Conservation (phyloP, 2,888 invertebrate genomes). For the Nesidiocoris tenuis region DNA sequence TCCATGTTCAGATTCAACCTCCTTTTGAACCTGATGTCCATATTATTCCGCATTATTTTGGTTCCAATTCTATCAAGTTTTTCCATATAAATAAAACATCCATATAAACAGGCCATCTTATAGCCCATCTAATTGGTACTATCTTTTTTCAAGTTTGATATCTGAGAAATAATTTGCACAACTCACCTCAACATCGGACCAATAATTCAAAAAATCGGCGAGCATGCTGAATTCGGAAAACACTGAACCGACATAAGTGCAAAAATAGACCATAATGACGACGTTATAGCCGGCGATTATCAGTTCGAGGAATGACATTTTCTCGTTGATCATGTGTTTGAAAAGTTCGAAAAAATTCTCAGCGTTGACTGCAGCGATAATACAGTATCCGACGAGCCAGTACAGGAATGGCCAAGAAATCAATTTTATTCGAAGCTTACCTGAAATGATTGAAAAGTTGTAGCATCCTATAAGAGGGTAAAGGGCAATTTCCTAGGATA, state of each 20-base stretch:
- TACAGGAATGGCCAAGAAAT: neutral
- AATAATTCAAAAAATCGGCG: neutral
- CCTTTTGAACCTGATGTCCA: too few relatives aligned
- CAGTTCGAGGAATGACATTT: neutral
- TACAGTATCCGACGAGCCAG: neutral
- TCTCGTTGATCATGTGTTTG: neutral
- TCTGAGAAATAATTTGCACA: neutral
- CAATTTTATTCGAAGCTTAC: conserved; percentile 1
- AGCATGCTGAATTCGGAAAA: neutral
- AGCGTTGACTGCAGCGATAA: neutral
- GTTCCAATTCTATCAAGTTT: too few relatives aligned
- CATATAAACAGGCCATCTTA: neutral
- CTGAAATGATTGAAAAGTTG: neutral
- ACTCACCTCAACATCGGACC: conserved; percentile 20
- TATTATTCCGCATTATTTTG: too few relatives aligned
- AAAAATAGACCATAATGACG: neutral
- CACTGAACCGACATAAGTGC: conserved; percentile 1
- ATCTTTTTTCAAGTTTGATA: neutral
- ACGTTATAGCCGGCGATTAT: conserved; percentile 6
- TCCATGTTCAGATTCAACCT: too few relatives aligned
- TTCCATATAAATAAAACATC: neutral
- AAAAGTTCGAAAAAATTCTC: neutral
- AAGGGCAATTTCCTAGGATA: too few relatives aligned
- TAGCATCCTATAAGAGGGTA: too few relatives aligned
- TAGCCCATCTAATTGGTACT: neutral